phyloP scores from a whole-genome alignment of 2,797 vertebrate genomes.

The Crossoptilon crossoptilon region DNA sequence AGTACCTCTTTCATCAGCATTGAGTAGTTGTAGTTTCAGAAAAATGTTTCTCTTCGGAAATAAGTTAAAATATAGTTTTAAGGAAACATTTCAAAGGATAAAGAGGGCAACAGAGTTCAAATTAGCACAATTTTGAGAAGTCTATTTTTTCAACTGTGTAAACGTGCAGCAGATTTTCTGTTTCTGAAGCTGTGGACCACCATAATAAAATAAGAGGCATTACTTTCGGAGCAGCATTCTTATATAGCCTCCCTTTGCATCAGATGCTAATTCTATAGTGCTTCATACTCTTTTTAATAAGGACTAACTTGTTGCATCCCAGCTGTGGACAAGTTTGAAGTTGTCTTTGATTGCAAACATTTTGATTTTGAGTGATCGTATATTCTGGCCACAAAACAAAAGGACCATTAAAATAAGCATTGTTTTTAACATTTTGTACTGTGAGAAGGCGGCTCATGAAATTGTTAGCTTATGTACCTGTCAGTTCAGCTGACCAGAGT shows the following conservation, averaged over 20 bases:
- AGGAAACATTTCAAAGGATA: neutral
- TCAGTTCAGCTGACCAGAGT: conserved; percentile 11
- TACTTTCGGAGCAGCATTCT: neutral
- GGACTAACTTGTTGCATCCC: conserved; percentile 28
- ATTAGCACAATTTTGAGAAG: neutral
- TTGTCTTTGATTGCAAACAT: conserved; percentile 43
- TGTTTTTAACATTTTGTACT: neutral
- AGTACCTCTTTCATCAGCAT: neutral
- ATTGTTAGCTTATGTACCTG: neutral
- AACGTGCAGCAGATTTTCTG: neutral
- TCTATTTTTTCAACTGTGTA: neutral
- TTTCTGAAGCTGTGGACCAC: neutral
- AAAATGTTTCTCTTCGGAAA: neutral
- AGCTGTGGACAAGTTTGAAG: conserved; percentile 22
- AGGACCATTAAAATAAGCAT: neutral
- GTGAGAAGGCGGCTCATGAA: neutral
- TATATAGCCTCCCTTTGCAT: neutral
- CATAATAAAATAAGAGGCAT: neutral
- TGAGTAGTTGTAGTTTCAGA: neutral
- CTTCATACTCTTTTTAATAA: conserved; percentile 15
- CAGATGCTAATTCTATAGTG: neutral
- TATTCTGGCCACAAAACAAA: neutral
- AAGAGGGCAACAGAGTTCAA: neutral
- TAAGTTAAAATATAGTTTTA: conserved; percentile 13
- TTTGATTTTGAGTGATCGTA: conserved; percentile 40